These are phyloP conservation scores for Pangasius krempfi DNA, from an alignment of 2,797 vertebrate species.

Conservation along the genomic window DNA sequence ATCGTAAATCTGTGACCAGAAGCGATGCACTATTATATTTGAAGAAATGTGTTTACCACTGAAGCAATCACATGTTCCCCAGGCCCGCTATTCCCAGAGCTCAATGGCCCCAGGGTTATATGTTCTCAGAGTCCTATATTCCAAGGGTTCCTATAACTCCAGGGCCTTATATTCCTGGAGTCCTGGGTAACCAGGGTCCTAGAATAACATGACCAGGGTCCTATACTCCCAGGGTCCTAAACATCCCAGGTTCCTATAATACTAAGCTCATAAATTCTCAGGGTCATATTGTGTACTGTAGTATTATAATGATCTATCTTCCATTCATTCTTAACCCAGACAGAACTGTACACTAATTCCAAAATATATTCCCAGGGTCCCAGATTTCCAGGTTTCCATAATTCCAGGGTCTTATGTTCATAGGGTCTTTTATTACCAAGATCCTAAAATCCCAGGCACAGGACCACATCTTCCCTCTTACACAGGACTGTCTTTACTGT, in stretches of 20 bases:
- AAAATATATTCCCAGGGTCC: not conserved
- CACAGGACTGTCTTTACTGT: not conserved
- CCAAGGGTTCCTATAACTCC: not conserved
- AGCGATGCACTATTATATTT: not conserved
- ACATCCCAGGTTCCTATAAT: not conserved
- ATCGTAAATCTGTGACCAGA: conserved; percentile 27
- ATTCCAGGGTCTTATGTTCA: not conserved
- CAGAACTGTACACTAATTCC: not conserved
- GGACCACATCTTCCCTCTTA: not conserved
- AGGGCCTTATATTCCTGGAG: not conserved
- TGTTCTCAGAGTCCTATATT: not conserved
- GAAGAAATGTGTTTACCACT: not conserved
- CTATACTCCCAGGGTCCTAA: too few species aligned
- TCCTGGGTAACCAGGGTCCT: not conserved
- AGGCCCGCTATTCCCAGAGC: not conserved
- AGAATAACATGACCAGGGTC: not conserved
- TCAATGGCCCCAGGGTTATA: not conserved
- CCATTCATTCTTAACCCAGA: not conserved
- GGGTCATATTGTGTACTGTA: not conserved
- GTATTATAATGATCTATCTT: not conserved
- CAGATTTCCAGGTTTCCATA: not conserved
- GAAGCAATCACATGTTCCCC: not conserved
- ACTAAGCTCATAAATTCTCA: not conserved
- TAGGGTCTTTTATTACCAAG: not conserved
- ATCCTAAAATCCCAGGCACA: not conserved